A percentile compares a stretch with the other conserved stretches of the same genome.
Conservation (phyloP, 2,888 invertebrate genomes). For the Euproctis similis region DNA sequence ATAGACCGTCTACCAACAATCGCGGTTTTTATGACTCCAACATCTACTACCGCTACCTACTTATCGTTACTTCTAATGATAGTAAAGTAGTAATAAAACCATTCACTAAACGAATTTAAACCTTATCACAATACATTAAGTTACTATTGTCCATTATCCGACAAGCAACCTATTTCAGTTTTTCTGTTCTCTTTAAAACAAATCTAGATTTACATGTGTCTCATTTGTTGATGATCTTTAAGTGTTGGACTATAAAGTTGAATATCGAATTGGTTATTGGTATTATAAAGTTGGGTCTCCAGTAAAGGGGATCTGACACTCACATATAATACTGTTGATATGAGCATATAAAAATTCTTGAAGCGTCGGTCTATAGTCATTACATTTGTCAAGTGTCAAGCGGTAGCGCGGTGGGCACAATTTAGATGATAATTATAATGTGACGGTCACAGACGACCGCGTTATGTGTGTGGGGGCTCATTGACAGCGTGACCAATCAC, state of each 20-base stretch:
- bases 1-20: constrained; percentile 60
- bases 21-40: constrained; percentile 62
- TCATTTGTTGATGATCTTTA: constrained; percentile 19
- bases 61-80: constrained; percentile 36
- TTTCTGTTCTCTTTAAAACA: constrained; percentile 31
- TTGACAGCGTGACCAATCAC: constrained; percentile 5
- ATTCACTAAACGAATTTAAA: constrained; percentile 13
- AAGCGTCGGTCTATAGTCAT: constrained; percentile 64
- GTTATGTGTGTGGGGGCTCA: constrained; percentile 16
- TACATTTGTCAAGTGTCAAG: constrained; percentile 73
- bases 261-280: too few species aligned
- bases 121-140: constrained; percentile 23
- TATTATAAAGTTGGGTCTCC: constrained; percentile 26
- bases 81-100: constrained; percentile 19
- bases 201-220: constrained; percentile 9
- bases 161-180: constrained; percentile 33
- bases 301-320: constrained; percentile 59
- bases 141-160: constrained; percentile 22
- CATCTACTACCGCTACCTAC: too few species aligned
- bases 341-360: constrained; percentile 73
- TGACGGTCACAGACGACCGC: constrained; percentile 32
- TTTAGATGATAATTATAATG: constrained; percentile 73
- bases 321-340: constrained; percentile 69
- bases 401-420: constrained; percentile 63
- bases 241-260: constrained; percentile 1